Conservation (phyloP, 2,113 vertebrate genomes). For the Phocoena sinus region DNA sequence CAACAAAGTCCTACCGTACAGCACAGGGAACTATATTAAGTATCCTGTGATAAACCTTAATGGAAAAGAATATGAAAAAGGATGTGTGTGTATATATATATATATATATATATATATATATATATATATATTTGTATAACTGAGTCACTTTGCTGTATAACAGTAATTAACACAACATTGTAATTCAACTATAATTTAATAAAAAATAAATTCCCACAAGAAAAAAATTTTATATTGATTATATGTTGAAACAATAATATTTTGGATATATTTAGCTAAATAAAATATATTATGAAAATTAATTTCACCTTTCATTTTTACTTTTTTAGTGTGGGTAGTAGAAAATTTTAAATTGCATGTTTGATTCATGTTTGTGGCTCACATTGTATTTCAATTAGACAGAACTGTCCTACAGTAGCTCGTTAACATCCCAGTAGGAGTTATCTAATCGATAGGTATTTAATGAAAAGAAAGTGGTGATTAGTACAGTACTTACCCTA, state of each 20-base stretch:
- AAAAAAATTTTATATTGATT: background rate
- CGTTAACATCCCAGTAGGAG: background rate
- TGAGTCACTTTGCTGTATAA: background rate
- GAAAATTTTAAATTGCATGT: background rate
- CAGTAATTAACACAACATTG: background rate
- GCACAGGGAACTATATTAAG: background rate
- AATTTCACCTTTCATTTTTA: background rate
- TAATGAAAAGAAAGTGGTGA: background rate
- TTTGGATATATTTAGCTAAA: background rate
- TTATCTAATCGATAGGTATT: background rate
- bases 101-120: background rate
- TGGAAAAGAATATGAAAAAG: background rate
- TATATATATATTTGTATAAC: background rate
- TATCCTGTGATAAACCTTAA: background rate
- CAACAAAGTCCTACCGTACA: background rate
- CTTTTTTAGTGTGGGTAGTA: background rate
- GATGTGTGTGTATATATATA: background rate
- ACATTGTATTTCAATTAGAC: background rate
- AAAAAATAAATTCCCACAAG: background rate
- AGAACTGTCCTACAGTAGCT: background rate
- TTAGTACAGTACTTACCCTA: background rate
- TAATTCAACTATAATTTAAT: background rate
- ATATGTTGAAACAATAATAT: background rate
- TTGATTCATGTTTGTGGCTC: background rate
- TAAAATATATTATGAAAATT: background rate